Evolutionary conservation across 2,888 invertebrate species (phyloP), one percentile per base, ranked within the genome.

Genomic region (Drosophila quinaria): DNA sequence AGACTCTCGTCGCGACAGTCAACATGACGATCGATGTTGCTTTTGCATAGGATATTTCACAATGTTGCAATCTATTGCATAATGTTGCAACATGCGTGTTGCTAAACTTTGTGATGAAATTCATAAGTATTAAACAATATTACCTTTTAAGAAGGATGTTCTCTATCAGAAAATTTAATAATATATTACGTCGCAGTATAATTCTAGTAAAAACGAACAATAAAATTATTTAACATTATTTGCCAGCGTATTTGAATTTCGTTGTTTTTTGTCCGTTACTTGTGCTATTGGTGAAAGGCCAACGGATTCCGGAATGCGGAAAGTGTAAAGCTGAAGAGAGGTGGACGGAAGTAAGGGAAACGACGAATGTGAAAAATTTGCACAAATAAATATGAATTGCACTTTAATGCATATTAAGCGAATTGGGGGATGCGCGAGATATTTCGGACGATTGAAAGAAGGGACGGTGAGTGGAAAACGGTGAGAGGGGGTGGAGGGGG

Each of bases 371-470:
- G 80, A 78, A 87, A 87, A 88, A 88, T 88, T 83, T 86, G 84
- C 87, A 86, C 87, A 86, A 88, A 86, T 86, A 86, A 88, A 86
- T 86, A 86, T 86, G 86, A 88, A 88, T 86, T 88, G 86, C 86
- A 86, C 84, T 86, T 86, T 83, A 88, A 86, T 88, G 87, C 80
- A 88, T 78, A 86, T 86, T 84, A 88, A 83, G 81, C 71, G 76
- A 65, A 75, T 51, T 46, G 63, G 47, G 39, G 54, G 67, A 39
- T 9, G 10, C 55, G 35, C 22, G n/a, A 44, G 15, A 44, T 33
- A 37, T 25, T 25, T 10, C 33, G 13, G 13, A 1, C 19, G 42
- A 33, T n/a, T 13, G 41, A 13, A 46, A 9, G 41, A 13, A 46
- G 13, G 33, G 33, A 42, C 15, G n/a, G 11, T 9, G 8, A 42